Percentiles rank a stretch among this genome's conserved stretches.
These are phyloP conservation scores for Aeoliscus strigatus DNA, from an alignment of 2,797 vertebrate species.

Conservation along the genomic window DNA sequence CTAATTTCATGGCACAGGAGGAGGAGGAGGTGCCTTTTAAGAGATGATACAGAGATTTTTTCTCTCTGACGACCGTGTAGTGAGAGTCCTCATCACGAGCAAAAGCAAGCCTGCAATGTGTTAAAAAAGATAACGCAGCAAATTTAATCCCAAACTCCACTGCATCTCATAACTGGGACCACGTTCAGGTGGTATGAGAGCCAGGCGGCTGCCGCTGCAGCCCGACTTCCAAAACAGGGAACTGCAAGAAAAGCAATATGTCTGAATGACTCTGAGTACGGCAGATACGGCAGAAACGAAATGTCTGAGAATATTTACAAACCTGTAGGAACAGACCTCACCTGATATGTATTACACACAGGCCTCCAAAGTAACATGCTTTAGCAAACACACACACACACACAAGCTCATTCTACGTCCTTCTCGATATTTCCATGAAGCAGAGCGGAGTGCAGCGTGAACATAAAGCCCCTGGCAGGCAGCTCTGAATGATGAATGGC, in stretches of 20 bases:
- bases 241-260: slow-evolving; percentile 55
- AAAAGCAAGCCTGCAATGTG: slow-evolving; percentile 17
- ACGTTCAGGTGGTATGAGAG: slow-evolving; percentile 29
- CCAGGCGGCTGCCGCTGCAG: slow-evolving; percentile 17
- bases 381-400: slow-evolving; percentile 29
- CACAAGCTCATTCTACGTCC: slow-evolving; percentile 12
- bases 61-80: slow-evolving; percentile 17
- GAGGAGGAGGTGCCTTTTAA: too few relatives aligned
- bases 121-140: slow-evolving; percentile 33
- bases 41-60: slow-evolving; percentile 9
- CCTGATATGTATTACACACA: slow-evolving; percentile 37
- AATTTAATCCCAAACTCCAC: slow-evolving; percentile 47
- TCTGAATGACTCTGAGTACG: slow-evolving; percentile 52
- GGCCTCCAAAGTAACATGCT: slow-evolving; percentile 39
- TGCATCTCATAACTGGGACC: slow-evolving; percentile 47
- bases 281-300: slow-evolving; percentile 29
- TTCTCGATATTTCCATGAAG: slow-evolving; percentile 33
- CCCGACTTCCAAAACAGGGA: slow-evolving; percentile 43
- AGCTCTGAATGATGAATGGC: slow-evolving; percentile 55
- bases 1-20: slow-evolving; percentile 33
- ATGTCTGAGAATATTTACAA: slow-evolving; percentile 41
- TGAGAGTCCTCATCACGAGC: slow-evolving; percentile 17
- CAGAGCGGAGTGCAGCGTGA: slow-evolving; percentile 28
- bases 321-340: slow-evolving; percentile 27
- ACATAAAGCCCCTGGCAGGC: slow-evolving; percentile 56